Evolutionary conservation across 2,888 invertebrate species (phyloP), one percentile per base, ranked within the genome.

Genomic region (Pammene aurita): DNA sequence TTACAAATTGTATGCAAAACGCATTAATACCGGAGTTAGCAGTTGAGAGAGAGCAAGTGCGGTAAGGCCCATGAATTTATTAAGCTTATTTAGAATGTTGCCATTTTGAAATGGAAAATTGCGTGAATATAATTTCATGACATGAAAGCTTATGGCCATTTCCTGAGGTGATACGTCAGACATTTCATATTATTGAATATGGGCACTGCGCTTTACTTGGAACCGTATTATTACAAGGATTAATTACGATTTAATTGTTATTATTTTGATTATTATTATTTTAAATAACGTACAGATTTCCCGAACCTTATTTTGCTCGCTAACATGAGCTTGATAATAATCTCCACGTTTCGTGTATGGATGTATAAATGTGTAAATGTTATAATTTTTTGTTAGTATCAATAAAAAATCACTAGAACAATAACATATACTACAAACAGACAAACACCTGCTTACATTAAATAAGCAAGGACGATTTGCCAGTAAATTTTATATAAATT

Each of bases 1-100:
- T 67, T 56, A 67, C 55, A 67, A 62, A 63, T 67, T 67, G 56
- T 56, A 56, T 67, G 62, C 62, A 67, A 67, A 67, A 57, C 46
- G 44, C 56, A 67, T 66, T 38, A 66, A 66, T 60, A 54, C 35
- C 7, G 54, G 54, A 35, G 50, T 67, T 67, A 55, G 38, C 44
- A 26, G 26, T 18, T 42, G 62, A 48, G 62, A 67, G 67, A 67
- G 48, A 48, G 62, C 26, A 67, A 52, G 44, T 52, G 52, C 41
- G 62, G 62, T 62, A 62, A n/a, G 62, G 52, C 62, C 41, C 62
- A 52, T 52, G 52, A 62, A 62, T 62, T 41, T 41, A 41, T 52
- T 62, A 41, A 52, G 62, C 62, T 50, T 62, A 62, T 62, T 62
- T 62, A 62, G 52, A 52, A 62, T 34, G 6, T 52, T 62, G 41